phyloP scores from a whole-genome alignment of 2,797 vertebrate genomes.

The Aulostomus chinensis region DNA sequence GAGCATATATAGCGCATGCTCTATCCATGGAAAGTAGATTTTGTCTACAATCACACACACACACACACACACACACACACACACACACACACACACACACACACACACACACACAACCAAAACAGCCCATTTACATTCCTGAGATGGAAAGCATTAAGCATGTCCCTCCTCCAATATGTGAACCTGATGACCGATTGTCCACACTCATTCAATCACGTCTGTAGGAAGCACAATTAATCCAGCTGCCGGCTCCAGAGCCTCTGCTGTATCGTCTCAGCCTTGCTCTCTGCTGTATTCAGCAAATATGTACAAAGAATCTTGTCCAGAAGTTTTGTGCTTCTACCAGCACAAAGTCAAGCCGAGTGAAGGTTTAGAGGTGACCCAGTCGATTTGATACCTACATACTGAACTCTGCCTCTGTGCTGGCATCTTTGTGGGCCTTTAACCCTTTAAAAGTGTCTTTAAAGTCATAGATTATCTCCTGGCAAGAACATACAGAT shows the following conservation, averaged over 20 bases:
- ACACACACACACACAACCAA: slow-evolving; percentile 9
- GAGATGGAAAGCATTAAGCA: slow-evolving; percentile 44
- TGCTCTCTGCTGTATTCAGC: slow-evolving; percentile 60
- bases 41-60: slow-evolving; percentile 17
- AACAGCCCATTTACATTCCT: slow-evolving; percentile 33
- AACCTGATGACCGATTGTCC: slow-evolving; percentile 65
- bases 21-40: slow-evolving; percentile 10
- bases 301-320: slow-evolving; percentile 59
- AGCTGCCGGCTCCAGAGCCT: slow-evolving; percentile 29
- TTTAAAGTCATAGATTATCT: neutral
- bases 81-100: slow-evolving; percentile 18
- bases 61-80: slow-evolving; percentile 10
- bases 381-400: slow-evolving; percentile 17
- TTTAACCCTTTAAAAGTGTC: slow-evolving; percentile 2
- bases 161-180: slow-evolving; percentile 43
- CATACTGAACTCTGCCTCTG: slow-evolving; percentile 6
- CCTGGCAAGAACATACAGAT: too few relatives aligned
- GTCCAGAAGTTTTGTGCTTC: slow-evolving; percentile 48
- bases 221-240: slow-evolving; percentile 58
- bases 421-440: neutral
- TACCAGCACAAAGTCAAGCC: slow-evolving; percentile 45
- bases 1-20: slow-evolving; percentile 21
- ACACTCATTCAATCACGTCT: slow-evolving; percentile 56
- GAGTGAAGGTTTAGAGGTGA: slow-evolving; percentile 37
- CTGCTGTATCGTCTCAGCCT: slow-evolving; percentile 33